Evolutionary conservation across 2,888 invertebrate species (phyloP).

Genomic region (Sarcophaga variegata): DNA sequence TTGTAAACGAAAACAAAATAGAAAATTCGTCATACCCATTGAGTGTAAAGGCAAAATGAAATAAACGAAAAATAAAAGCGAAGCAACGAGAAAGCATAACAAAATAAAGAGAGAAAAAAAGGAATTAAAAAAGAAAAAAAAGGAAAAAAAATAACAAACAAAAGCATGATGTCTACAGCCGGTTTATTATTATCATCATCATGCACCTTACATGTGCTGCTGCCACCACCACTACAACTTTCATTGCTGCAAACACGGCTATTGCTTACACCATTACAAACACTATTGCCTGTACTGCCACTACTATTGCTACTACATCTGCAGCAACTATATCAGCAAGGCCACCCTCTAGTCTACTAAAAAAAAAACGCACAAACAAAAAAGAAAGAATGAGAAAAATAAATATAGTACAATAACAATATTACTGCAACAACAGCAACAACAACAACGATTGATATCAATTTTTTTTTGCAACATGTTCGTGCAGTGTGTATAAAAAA

Average conservation of each 20-base stretch:
- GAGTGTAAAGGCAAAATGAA: conserved; percentile 36
- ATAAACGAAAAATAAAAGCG: conserved; percentile 30
- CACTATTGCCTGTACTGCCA: conserved; percentile 3
- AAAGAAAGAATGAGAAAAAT: neutral
- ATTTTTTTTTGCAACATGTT: conserved; percentile 39
- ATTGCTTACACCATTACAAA: conserved; percentile 25
- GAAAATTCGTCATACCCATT: conserved; percentile 47
- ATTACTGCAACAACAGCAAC: conserved; percentile 41
- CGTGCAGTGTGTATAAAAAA: conserved; percentile 55
- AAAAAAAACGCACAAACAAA: neutral
- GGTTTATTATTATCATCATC: conserved; percentile 64
- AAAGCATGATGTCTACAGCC: conserved; percentile 63
- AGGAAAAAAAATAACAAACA: conserved; percentile 19
- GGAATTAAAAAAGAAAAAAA: neutral
- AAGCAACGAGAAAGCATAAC: conserved; percentile 59
- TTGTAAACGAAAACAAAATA: conserved; percentile 51
- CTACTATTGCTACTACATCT: conserved; percentile 15
- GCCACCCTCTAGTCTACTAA: conserved; percentile 1
- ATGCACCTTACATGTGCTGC: conserved; percentile 67
- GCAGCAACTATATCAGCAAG: conserved; percentile 6
- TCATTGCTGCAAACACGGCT: conserved; percentile 27
- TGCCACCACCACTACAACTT: conserved; percentile 25
- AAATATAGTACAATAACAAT: conserved; percentile 39
- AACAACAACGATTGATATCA: conserved; percentile 29
- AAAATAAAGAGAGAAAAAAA: conserved; percentile 60